A percentile compares a stretch with the other conserved stretches of the same genome.
These are phyloP conservation scores for Hippasteria phrygiana DNA, from an alignment of 53 echinoderm and acorn worm species.

Conservation along the genomic window DNA sequence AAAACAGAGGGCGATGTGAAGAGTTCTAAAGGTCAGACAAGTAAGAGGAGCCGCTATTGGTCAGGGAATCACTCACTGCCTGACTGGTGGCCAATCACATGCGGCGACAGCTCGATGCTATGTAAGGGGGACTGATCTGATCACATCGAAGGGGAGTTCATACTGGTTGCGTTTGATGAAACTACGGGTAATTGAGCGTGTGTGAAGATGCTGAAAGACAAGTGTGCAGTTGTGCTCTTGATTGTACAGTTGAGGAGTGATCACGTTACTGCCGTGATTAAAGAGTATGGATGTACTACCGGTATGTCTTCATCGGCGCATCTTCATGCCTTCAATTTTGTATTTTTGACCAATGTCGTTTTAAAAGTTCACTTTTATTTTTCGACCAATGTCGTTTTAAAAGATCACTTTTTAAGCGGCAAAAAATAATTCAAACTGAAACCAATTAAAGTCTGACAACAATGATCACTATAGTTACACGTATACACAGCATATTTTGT, in stretches of 20 bases:
- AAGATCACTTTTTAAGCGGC: not conserved
- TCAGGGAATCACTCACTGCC: not conserved
- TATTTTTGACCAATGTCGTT: not conserved
- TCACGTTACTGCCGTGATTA: slow-evolving; percentile 40
- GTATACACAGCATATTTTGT: too few relatives aligned
- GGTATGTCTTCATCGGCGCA: not conserved
- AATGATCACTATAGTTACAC: too few relatives aligned
- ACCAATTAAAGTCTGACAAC: too few relatives aligned
- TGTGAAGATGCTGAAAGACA: slow-evolving; percentile 30
- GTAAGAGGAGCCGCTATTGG: slow-evolving; percentile 7
- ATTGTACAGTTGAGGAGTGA: slow-evolving; percentile 43
- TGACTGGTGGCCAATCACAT: slow-evolving; percentile 34
- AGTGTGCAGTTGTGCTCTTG: not conserved
- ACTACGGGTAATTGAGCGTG: slow-evolving; percentile 3
- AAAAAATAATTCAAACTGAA: too few relatives aligned
- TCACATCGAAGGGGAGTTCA: not conserved
- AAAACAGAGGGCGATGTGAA: too few relatives aligned
- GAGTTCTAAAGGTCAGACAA: not conserved
- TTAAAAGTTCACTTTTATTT: not conserved
- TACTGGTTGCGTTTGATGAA: slow-evolving; percentile 15
- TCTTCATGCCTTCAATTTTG: not conserved
- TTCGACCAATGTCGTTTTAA: not conserved
- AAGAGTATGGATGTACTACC: not conserved
- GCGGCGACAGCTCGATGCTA: not conserved
- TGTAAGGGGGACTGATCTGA: not conserved